A percentile compares a stretch with the other conserved stretches of the same genome.
These are phyloP conservation scores for Eumeta japonica DNA, from an alignment of 1,140 invertebrate genomes.

Conservation along the genomic window DNA sequence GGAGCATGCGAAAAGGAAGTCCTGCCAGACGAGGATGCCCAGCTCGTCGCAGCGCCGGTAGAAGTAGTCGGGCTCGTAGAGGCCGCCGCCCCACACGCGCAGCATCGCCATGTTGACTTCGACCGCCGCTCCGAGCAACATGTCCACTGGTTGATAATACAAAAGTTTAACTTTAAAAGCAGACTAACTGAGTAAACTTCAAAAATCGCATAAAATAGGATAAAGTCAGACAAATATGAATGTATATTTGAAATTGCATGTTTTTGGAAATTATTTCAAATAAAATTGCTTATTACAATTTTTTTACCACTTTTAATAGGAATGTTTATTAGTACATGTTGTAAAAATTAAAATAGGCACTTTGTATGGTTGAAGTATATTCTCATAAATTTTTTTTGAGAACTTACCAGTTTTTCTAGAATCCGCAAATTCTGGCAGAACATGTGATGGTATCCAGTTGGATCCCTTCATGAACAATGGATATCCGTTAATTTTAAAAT, in stretches of 20 bases:
- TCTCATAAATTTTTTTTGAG: too few species aligned
- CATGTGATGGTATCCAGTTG: slow-evolving; percentile 91
- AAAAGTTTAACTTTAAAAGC: too few species aligned
- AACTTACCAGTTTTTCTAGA: slow-evolving; percentile 42
- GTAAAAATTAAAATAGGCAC: too few species aligned
- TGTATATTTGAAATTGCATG: too few species aligned
- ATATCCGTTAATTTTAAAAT: slow-evolving; percentile 83
- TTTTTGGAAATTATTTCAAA: too few species aligned
- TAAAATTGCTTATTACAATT: too few species aligned
- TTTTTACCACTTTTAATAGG: too few species aligned
- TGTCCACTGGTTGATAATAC: slow-evolving; percentile 33
- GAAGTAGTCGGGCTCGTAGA: slow-evolving; percentile 91
- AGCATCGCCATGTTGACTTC: slow-evolving; percentile 91
- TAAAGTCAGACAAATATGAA: slow-evolving; percentile 2
- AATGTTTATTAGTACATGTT: too few species aligned
- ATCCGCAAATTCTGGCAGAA: slow-evolving; percentile 77
- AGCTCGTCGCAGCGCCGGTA: slow-evolving; percentile 82
- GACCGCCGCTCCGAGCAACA: slow-evolving; percentile 71
- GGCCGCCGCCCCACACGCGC: slow-evolving; percentile 95
- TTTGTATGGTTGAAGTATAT: too few species aligned
- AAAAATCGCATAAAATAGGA: too few species aligned
- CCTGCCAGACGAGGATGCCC: slow-evolving; percentile 87
- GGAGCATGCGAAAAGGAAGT: slow-evolving; percentile 96
- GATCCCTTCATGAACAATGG: slow-evolving; percentile 95
- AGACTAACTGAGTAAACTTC: too few species aligned